phyloP scores from a whole-genome alignment of 2,888 invertebrate species.

The Amiota mariae region DNA sequence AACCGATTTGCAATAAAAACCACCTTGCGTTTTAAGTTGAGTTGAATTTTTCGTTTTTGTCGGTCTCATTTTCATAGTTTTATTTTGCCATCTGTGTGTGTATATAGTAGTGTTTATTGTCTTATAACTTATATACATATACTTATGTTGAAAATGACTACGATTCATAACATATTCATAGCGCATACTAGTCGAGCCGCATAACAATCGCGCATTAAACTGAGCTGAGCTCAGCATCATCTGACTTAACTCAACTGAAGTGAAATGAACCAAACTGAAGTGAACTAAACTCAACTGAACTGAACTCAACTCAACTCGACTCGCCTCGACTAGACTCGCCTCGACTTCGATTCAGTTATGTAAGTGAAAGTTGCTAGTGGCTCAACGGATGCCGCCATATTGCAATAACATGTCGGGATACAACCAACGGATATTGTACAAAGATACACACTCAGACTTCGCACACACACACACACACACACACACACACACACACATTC shows the following conservation, averaged over 20 bases:
- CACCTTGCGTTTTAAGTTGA: constrained; percentile 14
- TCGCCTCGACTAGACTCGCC: neutral
- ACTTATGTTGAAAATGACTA: constrained; percentile 45
- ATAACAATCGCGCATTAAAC: constrained; percentile 28
- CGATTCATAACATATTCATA: constrained; percentile 62
- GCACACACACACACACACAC: neutral
- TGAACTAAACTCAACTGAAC: neutral
- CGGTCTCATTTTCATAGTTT: constrained; percentile 25
- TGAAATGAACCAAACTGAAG: neutral
- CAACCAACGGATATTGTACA: constrained; percentile 55
- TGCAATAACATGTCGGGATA: constrained; percentile 58
- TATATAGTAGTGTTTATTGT: constrained; percentile 42
- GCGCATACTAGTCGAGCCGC: constrained; percentile 48
- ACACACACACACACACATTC: too few species aligned
- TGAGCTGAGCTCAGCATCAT: neutral
- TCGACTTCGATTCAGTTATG: neutral
- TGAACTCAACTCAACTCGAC: neutral
- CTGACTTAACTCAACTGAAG: neutral
- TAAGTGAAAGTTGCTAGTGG: neutral
- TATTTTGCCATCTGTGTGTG: constrained; percentile 30
- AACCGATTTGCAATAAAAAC: constrained; percentile 44
- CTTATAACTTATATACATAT: neutral
- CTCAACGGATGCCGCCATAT: constrained; percentile 63
- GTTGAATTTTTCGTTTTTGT: constrained; percentile 35
- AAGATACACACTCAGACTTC: constrained; percentile 33